Evolutionary conservation across 1,140 invertebrate genomes (phyloP).

Genomic region (Pollicipes pollicipes): DNA sequence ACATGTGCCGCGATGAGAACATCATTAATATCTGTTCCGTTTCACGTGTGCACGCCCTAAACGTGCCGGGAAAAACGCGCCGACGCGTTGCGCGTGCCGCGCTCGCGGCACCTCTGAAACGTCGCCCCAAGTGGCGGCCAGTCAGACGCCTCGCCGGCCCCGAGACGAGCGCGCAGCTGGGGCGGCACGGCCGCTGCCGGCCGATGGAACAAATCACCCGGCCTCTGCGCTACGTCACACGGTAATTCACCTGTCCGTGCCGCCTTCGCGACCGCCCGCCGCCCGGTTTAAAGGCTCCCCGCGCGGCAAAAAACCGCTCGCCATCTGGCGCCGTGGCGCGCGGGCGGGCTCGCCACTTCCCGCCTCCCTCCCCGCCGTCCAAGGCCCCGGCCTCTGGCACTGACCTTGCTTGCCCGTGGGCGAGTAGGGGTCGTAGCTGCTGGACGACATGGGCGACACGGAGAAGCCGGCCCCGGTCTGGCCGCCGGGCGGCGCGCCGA

Average conservation of each 20-base stretch:
- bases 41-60: neutral
- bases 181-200: too few species aligned
- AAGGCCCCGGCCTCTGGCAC: constrained; percentile 21
- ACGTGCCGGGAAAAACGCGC: neutral
- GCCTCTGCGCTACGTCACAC: too few species aligned
- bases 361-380: neutral
- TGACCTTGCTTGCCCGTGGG: constrained; percentile 68
- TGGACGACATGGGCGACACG: constrained; percentile 44
- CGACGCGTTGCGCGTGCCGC: neutral
- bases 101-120: too few species aligned
- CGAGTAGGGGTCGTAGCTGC: constrained; percentile 68
- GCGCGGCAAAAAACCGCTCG: too few species aligned
- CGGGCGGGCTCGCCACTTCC: too few species aligned
- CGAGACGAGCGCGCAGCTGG: too few species aligned
- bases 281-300: too few species aligned
- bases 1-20: neutral
- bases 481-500: constrained; percentile 15
- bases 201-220: too few species aligned
- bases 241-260: too few species aligned
- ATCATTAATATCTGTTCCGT: neutral
- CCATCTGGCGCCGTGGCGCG: too few species aligned
- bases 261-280: too few species aligned
- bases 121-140: neutral
- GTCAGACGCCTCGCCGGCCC: too few species aligned
- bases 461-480: constrained; percentile 54